Evolutionary conservation across 2,113 vertebrate species (phyloP).

Genomic region (Brevimyrus niger): DNA sequence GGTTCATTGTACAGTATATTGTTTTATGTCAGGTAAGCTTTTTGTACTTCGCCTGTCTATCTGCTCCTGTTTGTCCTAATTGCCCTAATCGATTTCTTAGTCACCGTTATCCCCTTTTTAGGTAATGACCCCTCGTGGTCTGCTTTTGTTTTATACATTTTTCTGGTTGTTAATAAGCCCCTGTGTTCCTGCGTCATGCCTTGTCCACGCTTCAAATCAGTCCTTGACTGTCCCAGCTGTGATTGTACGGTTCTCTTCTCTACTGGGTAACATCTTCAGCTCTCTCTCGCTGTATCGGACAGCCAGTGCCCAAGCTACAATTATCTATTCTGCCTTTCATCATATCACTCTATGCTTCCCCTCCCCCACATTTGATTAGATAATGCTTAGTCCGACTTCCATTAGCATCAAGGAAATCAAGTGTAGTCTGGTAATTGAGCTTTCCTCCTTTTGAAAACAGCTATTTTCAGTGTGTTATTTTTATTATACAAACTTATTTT

Average conservation of each 20-base stretch:
- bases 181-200: no score
- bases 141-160: no score
- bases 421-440: constrained; percentile 12
- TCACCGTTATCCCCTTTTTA: no score
- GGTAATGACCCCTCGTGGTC: no score
- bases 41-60: no score
- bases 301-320: not conserved
- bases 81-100: no score
- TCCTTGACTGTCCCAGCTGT: not conserved
- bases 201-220: no score
- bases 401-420: constrained; percentile 18
- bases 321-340: not conserved
- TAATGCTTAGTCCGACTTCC: constrained; percentile 6
- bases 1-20: no score
- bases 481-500: not conserved
- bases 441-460: constrained; percentile 13
- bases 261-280: not conserved
- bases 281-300: not conserved
- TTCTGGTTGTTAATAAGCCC: no score
- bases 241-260: not conserved
- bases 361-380: constrained; percentile 1
- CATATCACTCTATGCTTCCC: not conserved
- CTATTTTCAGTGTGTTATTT: not conserved
- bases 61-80: no score
- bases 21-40: no score